A percentile compares a stretch with the other conserved stretches of the same genome.
phyloP scores from a whole-genome alignment of 2,113 vertebrate genomes.

The Peromyscus maniculatus region DNA sequence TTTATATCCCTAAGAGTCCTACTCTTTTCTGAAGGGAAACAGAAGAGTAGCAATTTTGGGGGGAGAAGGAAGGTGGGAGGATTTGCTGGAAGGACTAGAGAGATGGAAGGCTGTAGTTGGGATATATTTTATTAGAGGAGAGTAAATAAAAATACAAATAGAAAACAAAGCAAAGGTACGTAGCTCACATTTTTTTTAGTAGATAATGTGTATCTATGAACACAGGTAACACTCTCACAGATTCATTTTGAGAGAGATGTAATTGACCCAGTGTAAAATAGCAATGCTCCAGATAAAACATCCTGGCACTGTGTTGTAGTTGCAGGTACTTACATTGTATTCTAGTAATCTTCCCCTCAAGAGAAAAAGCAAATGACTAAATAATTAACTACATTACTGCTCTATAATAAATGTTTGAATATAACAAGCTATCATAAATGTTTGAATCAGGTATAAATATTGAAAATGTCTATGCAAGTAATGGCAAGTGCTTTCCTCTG shows the following conservation, averaged over 20 bases:
- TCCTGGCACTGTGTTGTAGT: neutral
- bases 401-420: neutral
- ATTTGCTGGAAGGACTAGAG: neutral
- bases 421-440: neutral
- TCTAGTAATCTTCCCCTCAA: neutral
- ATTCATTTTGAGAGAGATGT: neutral
- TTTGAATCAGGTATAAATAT: constrained; percentile 16
- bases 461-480: constrained; percentile 13
- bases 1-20: neutral
- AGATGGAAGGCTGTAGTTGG: neutral
- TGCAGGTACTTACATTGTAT: neutral
- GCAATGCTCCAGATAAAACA: neutral
- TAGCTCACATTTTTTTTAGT: neutral
- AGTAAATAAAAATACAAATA: neutral
- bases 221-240: neutral
- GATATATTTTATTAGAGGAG: neutral
- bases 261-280: neutral
- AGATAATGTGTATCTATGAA: neutral
- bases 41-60: neutral
- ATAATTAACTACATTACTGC: neutral
- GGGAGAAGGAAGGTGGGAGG: accelerated
- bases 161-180: neutral
- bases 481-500: neutral
- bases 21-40: neutral
- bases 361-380: neutral